Percentiles rank a stretch among this genome's conserved stretches.
Evolutionary conservation across 2,888 invertebrate species (phyloP).

Genomic region (Protophormia terraenovae): DNA sequence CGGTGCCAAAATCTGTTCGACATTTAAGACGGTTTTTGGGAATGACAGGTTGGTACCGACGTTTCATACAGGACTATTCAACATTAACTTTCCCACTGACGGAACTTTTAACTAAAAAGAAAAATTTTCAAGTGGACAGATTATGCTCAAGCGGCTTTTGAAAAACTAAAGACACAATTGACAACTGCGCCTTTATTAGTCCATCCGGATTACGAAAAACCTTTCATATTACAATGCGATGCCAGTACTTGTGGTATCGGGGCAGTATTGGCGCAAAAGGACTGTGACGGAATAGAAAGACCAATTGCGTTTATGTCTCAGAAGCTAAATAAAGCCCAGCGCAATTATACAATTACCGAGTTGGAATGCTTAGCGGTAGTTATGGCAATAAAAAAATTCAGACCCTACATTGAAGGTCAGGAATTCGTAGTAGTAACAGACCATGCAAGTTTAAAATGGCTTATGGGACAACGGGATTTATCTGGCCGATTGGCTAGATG

Average conservation of each 20-base stretch:
- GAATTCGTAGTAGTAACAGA: constrained; percentile 2
- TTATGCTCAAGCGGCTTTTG: background rate
- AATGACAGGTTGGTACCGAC: no score
- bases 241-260: no score
- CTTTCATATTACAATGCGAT: background rate
- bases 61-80: no score
- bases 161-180: background rate
- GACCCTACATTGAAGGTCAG: no score
- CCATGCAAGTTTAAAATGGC: constrained; percentile 19
- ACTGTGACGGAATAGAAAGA: no score
- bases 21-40: background rate
- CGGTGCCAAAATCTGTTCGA: background rate
- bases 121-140: background rate
- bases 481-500: background rate
- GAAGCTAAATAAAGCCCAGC: background rate
- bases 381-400: no score
- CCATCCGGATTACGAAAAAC: background rate
- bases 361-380: no score
- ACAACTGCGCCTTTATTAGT: background rate
- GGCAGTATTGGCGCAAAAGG: no score
- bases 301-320: no score
- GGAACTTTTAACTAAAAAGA: background rate
- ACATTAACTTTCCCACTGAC: background rate
- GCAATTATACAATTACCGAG: background rate
- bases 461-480: no score